Conservation (phyloP, 1,140 invertebrate species). For the Pseudachorutes palmiensis region DNA sequence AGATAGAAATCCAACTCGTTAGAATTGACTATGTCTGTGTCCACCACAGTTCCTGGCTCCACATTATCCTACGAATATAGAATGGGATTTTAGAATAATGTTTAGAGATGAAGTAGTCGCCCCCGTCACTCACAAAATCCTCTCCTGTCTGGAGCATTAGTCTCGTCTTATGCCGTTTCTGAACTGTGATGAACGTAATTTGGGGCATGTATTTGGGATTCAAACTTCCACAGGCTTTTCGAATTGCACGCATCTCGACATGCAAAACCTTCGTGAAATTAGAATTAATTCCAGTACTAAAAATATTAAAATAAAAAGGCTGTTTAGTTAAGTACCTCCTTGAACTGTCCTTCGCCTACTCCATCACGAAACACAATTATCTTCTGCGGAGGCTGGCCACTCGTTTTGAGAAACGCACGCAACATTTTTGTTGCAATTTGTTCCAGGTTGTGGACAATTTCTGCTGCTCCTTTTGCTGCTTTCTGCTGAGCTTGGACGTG, state of each 20-base stretch:
- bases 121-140: neutral
- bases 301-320: neutral
- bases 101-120: neutral
- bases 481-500: conserved; percentile 29
- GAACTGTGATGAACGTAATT: conserved; percentile 37
- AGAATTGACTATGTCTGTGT: conserved; percentile 43
- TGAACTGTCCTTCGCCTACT: conserved; percentile 47
- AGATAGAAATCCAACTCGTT: conserved; percentile 47
- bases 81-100: neutral
- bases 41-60: conserved; percentile 46
- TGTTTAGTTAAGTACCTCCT: conserved; percentile 34
- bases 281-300: neutral
- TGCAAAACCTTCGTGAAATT: conserved; percentile 26
- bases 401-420: conserved; percentile 32
- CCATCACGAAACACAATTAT: conserved; percentile 47
- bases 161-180: conserved; percentile 48
- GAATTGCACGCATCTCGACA: conserved; percentile 58
- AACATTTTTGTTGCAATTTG: conserved; percentile 39
- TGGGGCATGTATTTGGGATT: conserved; percentile 49
- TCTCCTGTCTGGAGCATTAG: conserved; percentile 37
- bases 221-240: conserved; percentile 56
- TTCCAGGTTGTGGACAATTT: conserved; percentile 39
- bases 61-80: conserved; percentile 46
- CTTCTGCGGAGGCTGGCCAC: conserved; percentile 37
- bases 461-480: conserved; percentile 34